phyloP scores from a whole-genome alignment of 1,140 invertebrate genomes.

The Orchesella cincta region DNA sequence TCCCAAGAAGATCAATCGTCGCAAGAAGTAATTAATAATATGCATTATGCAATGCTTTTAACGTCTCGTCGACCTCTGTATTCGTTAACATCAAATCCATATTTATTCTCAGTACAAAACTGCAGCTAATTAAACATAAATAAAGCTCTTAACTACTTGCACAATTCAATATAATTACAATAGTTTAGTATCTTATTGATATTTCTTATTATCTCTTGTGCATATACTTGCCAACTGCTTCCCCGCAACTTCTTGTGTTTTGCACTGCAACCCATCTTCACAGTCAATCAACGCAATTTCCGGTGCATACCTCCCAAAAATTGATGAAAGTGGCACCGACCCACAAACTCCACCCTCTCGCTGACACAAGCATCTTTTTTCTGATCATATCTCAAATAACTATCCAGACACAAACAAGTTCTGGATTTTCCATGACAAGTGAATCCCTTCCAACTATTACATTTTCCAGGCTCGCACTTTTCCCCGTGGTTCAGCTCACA shows the following conservation, averaged over 20 bases:
- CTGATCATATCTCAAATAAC: constrained; percentile 29
- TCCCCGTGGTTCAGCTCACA: constrained; percentile 29
- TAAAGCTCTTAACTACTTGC: no score
- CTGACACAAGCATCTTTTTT: constrained; percentile 27
- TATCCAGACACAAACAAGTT: constrained; percentile 38
- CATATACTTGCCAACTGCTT: constrained; percentile 16
- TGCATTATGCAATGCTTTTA: no score
- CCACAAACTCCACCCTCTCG: neutral
- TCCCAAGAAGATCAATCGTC: no score
- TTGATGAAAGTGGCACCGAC: neutral
- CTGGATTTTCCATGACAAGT: constrained; percentile 22
- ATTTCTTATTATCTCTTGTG: no score
- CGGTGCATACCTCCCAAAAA: neutral
- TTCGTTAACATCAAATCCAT: no score
- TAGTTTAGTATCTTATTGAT: no score
- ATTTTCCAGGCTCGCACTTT: constrained; percentile 26
- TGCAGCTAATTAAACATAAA: no score
- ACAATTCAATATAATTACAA: no score
- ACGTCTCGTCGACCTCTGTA: no score
- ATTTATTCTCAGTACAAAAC: no score
- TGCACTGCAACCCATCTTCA: constrained; percentile 7
- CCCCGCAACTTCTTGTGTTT: constrained; percentile 3
- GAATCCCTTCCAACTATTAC: constrained; percentile 31
- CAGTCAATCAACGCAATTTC: constrained; percentile 26
- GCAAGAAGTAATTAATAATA: no score